phyloP scores from a whole-genome alignment of 2,888 invertebrate genomes.

The Stratiomys singularior region DNA sequence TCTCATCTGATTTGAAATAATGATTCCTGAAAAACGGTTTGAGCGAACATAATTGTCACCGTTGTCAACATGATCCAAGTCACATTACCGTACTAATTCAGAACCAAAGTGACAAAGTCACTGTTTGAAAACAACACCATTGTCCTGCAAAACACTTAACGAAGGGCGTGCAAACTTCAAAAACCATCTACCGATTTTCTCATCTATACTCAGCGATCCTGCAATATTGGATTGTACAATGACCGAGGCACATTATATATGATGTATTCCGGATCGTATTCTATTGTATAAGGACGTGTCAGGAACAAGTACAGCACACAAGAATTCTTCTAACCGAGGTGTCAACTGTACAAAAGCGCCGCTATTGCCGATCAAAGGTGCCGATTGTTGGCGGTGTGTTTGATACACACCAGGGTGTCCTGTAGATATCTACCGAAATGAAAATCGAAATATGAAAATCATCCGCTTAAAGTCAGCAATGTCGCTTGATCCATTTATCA shows the following conservation, averaged over 20 bases:
- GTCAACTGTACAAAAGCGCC: conserved; percentile 66
- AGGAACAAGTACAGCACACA: conserved; percentile 34
- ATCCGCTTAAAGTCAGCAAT: conserved; percentile 46
- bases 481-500: conserved; percentile 44
- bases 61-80: conserved; percentile 35
- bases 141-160: conserved; percentile 38
- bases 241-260: neutral
- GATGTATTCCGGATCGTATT: neutral
- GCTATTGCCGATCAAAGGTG: conserved; percentile 61
- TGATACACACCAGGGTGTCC: conserved; percentile 64
- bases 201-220: neutral
- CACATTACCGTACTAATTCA: neutral
- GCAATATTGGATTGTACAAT: neutral
- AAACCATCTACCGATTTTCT: neutral
- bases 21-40: neutral
- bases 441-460: conserved; percentile 38
- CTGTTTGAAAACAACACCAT: conserved; percentile 50
- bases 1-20: conserved; percentile 34
- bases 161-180: conserved; percentile 44
- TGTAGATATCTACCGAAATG: conserved; percentile 49
- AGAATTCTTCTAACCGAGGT: conserved; percentile 57
- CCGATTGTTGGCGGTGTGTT: conserved; percentile 63
- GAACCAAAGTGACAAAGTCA: conserved; percentile 26
- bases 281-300: conserved; percentile 43
- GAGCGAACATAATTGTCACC: conserved; percentile 32